Percentiles rank a stretch among this genome's conserved stretches.
Conservation (phyloP, 2,113 vertebrate species). For the Paramormyrops kingsleyae region DNA sequence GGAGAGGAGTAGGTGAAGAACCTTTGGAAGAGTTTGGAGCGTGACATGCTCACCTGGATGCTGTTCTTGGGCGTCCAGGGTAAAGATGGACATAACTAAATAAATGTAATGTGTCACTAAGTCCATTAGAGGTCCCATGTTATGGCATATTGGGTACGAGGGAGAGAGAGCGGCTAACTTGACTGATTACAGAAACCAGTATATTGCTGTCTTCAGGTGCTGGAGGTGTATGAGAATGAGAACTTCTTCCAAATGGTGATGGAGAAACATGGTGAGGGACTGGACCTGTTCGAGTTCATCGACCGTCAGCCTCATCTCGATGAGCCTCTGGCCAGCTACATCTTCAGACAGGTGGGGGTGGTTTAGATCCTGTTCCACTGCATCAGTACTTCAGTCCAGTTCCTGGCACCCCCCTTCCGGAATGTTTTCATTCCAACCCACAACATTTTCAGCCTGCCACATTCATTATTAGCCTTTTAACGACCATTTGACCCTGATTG, state of each 20-base stretch:
- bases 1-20: background rate
- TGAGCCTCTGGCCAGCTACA: conserved; percentile 82
- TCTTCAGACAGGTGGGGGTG: conserved; percentile 82
- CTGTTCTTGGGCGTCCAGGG: background rate
- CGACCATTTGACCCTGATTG: too few species aligned
- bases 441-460: too few species aligned
- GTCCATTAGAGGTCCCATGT: background rate
- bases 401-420: too few species aligned
- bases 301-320: conserved; percentile 79
- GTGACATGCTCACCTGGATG: background rate
- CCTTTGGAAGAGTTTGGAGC: background rate
- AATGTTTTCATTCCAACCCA: too few species aligned
- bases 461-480: too few species aligned
- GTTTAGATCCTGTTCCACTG: background rate
- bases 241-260: conserved; percentile 90
- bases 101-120: background rate
- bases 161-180: background rate
- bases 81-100: background rate
- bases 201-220: conserved; percentile 54
- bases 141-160: background rate
- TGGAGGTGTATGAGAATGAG: conserved; percentile 85
- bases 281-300: conserved; percentile 92
- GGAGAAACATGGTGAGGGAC: conserved; percentile 85
- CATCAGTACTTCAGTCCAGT: too few species aligned
- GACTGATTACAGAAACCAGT: background rate